Percentiles rank a stretch among this genome's conserved stretches.
phyloP scores from a whole-genome alignment of 2,797 vertebrate species.

The Mallotus villosus region DNA sequence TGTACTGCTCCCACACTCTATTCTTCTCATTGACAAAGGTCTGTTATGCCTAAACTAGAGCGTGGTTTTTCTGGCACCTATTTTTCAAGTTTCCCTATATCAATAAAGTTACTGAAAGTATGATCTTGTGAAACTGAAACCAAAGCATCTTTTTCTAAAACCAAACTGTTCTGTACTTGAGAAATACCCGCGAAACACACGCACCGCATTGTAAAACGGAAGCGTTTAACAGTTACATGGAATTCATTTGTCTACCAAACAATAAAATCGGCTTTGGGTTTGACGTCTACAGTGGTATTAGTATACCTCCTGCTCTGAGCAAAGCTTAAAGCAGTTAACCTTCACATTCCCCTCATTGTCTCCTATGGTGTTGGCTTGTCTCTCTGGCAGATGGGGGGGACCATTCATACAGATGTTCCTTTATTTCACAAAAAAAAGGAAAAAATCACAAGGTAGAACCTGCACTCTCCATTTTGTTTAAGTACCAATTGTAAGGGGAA shows the following conservation, averaged over 20 bases:
- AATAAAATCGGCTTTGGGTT: background rate
- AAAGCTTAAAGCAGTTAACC: no score
- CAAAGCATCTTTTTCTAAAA: background rate
- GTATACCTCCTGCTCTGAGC: no score
- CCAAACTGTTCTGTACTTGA: background rate
- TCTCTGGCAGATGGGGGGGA: background rate
- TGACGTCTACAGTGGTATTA: no score
- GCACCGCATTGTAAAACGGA: background rate
- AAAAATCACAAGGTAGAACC: background rate
- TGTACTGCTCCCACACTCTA: conserved; percentile 12
- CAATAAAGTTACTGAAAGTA: background rate
- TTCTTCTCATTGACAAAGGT: conserved; percentile 9
- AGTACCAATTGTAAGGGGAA: background rate
- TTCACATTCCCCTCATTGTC: no score
- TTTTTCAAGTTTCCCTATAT: conserved; percentile 4
- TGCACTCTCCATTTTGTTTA: background rate
- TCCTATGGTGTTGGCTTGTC: background rate
- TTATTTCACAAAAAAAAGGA: background rate
- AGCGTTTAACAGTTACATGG: background rate
- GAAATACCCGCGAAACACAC: background rate
- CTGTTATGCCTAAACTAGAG: conserved; percentile 3
- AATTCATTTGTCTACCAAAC: background rate
- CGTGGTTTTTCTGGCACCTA: background rate
- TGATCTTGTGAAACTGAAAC: background rate
- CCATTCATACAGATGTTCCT: background rate